Percentiles rank a stretch among this genome's conserved stretches.
Evolutionary conservation across 2,113 vertebrate genomes (phyloP).

Genomic region (Scopus umbretta): DNA sequence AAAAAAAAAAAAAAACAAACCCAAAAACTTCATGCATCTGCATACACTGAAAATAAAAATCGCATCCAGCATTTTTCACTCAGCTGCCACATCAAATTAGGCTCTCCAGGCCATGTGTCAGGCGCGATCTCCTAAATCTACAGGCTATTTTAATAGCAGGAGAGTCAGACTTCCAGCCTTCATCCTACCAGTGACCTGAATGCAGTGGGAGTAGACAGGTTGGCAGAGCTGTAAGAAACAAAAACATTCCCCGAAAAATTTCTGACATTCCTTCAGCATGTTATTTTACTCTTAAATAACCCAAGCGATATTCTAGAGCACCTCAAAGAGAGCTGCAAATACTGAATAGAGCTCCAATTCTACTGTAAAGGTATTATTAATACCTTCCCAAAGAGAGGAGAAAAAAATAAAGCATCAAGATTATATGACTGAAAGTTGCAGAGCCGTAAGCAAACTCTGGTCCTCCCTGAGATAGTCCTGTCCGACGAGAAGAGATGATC

Average conservation of each 20-base stretch:
- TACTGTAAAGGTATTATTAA: background rate
- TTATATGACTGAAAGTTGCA: background rate
- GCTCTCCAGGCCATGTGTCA: constrained; percentile 13
- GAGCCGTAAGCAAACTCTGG: background rate
- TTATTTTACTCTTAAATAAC: background rate
- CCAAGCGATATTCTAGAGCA: background rate
- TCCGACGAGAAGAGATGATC: background rate
- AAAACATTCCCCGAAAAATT: background rate
- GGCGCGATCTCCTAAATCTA: background rate
- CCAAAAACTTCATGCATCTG: background rate
- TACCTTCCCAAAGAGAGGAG: background rate
- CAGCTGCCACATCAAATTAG: constrained; percentile 49
- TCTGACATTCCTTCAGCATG: background rate
- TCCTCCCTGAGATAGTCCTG: background rate
- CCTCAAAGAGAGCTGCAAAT: background rate
- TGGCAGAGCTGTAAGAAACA: background rate
- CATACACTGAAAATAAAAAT: background rate
- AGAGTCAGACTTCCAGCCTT: background rate
- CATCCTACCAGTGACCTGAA: constrained; percentile 8
- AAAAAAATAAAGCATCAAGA: background rate
- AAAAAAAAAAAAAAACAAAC: background rate
- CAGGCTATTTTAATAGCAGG: background rate
- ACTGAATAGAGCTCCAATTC: background rate
- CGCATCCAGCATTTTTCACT: background rate
- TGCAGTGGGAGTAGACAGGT: background rate